Base-by-base conservation (phyloP, 2,888 invertebrate species). In the Agapetus fuscipes region DNA sequence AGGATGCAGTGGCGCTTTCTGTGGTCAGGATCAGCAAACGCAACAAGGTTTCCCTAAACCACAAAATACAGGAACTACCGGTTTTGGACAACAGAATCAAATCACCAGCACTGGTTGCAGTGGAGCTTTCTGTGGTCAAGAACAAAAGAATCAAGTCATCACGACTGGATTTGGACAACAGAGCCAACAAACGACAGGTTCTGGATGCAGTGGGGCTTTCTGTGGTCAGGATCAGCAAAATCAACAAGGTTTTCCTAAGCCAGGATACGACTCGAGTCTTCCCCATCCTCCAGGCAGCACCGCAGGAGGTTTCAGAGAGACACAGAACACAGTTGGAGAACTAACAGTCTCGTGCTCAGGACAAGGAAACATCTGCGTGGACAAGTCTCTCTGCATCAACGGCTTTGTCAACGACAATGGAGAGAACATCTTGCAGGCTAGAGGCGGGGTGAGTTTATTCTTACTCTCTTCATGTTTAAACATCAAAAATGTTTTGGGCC, bases 331-430 rank as follows among this genome's bases (percentile, higher is more conserved):
- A 17, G 62, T 61, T 2, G 64, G 62, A 0, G 64, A 61, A 2
- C 49, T 71, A 17, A 68, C 66, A 50, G 61, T 73, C 51, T 64
- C 69, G 10, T 81, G 81, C 52, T 62, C 61, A 44, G 78, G 74
- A 1, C 60, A 66, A 34, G 75, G 74, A 5, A 72, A 70, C 53
- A 62, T 74, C 29, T 82, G 82, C 54, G 78, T 80, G 1, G 59
- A 65, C 1, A 75, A 71, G 45, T 57, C 71, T 1, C 64, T 72
- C 49, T 82, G 82, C 54, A 56, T 65, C 45, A 73, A 78, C 44
- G 81, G 81, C 14, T 68, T 74, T 1, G 70, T 72, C 40, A 69
- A 64, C 53, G 62, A 58, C 3, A 66, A 69, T 41, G 70, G 67
- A 7, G 65, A 64, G 25, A 66, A 62, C 28, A 52, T 71, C 1